Evolutionary conservation across 2,888 invertebrate genomes (phyloP).

Genomic region (Stenodera caucasica): DNA sequence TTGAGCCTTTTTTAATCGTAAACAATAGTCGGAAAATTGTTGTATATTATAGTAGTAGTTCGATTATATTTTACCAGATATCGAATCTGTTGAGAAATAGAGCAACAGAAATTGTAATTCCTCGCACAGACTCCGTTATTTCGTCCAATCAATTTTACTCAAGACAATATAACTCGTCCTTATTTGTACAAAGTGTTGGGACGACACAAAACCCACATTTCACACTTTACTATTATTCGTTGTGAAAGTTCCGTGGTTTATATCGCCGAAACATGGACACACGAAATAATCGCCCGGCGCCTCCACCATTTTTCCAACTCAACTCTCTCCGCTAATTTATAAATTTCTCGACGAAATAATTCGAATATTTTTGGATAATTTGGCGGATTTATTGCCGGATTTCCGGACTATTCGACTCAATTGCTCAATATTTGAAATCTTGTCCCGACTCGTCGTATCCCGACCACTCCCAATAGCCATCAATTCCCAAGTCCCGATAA

Average conservation of each 20-base stretch:
- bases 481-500: slow-evolving; percentile 28
- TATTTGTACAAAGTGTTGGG: not conserved
- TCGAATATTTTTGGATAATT: too few species aligned
- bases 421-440: too few species aligned
- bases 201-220: not conserved
- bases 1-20: not conserved
- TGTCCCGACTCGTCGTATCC: not conserved
- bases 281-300: not conserved
- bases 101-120: too few species aligned
- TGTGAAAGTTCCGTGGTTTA: not conserved
- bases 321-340: too few species aligned
- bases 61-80: not conserved
- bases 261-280: too few species aligned
- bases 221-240: not conserved
- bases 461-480: slow-evolving; percentile 12
- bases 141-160: not conserved
- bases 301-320: not conserved
- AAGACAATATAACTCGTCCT: not conserved
- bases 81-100: not conserved
- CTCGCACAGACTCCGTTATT: too few species aligned
- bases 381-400: too few species aligned
- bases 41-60: not conserved
- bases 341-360: not conserved
- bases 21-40: not conserved
- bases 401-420: too few species aligned